Conservation (phyloP, 2,888 invertebrate genomes). For the Alviniconcha strummeri region DNA sequence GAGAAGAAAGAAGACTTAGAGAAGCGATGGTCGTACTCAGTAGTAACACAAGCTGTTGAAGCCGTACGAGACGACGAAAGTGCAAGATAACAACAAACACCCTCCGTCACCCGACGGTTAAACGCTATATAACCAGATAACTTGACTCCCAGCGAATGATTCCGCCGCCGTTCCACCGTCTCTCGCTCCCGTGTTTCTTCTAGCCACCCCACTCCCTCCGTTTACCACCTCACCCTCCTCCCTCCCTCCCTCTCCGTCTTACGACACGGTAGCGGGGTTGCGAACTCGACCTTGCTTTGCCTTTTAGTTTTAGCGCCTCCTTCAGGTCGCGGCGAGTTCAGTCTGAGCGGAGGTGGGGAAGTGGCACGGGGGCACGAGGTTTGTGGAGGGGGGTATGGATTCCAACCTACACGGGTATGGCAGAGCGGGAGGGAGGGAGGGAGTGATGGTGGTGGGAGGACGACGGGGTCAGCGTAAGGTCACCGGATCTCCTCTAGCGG, state of each 20-base stretch:
- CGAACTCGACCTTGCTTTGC: constrained; percentile 17
- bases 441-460: background rate
- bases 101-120: no score
- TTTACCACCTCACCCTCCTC: background rate
- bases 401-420: background rate
- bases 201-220: background rate
- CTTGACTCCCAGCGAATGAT: no score
- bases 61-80: no score
- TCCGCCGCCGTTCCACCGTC: background rate
- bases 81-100: no score
- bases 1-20: no score
- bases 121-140: no score
- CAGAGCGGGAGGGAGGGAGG: constrained; percentile 9
- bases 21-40: no score
- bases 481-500: background rate
- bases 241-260: background rate
- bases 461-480: background rate
- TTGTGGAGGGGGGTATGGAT: background rate
- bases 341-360: background rate
- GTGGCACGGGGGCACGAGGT: background rate
- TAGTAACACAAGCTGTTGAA: no score
- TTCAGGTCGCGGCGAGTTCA: constrained; percentile 17
- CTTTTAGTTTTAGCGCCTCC: background rate
- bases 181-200: background rate
- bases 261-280: background rate